phyloP scores from a whole-genome alignment of 2,113 vertebrate genomes.

The Vicugna pacos region DNA sequence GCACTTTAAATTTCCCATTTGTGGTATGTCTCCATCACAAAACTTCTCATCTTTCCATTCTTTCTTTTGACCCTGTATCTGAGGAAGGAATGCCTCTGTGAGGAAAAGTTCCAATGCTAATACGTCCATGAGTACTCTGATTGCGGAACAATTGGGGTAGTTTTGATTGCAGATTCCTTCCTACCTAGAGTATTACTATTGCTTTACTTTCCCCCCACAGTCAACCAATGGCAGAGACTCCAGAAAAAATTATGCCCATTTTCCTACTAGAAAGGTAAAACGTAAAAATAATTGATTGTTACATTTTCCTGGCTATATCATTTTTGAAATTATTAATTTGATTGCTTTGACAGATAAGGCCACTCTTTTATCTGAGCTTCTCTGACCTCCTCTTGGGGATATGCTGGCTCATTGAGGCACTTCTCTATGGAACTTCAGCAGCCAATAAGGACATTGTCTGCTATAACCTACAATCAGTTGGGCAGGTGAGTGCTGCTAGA shows the following conservation, averaged over 20 bases:
- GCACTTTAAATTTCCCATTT: background rate
- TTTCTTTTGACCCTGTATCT: background rate
- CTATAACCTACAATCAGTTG: conserved; percentile 92
- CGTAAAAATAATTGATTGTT: conserved; percentile 10
- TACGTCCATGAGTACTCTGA: background rate
- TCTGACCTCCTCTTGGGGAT: conserved; percentile 91
- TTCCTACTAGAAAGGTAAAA: conserved; percentile 26
- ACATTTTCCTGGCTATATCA: background rate
- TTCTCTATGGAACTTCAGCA: conserved; percentile 86
- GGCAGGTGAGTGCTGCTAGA: conserved; percentile 87
- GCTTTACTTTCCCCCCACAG: conserved; percentile 20
- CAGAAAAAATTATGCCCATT: background rate
- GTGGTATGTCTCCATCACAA: background rate
- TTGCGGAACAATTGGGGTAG: background rate
- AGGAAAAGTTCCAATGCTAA: background rate
- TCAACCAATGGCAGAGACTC: background rate
- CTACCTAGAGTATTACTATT: conserved; percentile 26
- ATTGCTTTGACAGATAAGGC: conserved; percentile 86
- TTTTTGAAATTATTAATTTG: conserved; percentile 51
- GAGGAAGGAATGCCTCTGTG: background rate
- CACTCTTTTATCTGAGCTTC: conserved; percentile 92
- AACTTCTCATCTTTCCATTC: background rate
- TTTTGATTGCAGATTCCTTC: background rate
- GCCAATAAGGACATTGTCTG: conserved; percentile 85
- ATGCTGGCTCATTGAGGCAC: conserved; percentile 90